These are phyloP conservation scores for Allophyes oxyacanthae DNA, from an alignment of 2,888 invertebrate species.

Conservation along the genomic window DNA sequence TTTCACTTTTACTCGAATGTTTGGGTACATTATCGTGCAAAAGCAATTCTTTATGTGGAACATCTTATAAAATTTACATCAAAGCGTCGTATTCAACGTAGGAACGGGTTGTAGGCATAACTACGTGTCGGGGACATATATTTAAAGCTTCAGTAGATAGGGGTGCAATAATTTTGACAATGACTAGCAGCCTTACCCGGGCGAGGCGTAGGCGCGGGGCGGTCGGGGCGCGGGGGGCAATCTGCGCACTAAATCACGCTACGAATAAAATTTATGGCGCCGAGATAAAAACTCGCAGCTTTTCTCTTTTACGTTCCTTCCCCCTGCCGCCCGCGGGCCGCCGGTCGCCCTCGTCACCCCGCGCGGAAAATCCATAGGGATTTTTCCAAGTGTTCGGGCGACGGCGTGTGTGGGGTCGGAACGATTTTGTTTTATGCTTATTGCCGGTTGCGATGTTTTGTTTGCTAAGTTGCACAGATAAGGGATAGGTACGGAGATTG, in stretches of 20 bases:
- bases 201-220: conserved; percentile 86
- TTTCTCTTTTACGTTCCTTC: conserved; percentile 90
- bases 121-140: conserved; percentile 88
- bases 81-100: conserved; percentile 64
- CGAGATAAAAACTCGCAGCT: conserved; percentile 91
- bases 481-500: conserved; percentile 80
- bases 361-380: conserved; percentile 89
- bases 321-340: conserved; percentile 66
- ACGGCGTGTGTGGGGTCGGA: conserved; percentile 88
- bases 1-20: conserved; percentile 56
- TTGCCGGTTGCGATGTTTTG: conserved; percentile 87
- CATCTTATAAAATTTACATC: conserved; percentile 71
- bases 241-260: conserved; percentile 90
- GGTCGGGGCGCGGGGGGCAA: conserved; percentile 83
- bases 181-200: conserved; percentile 89
- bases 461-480: conserved; percentile 87
- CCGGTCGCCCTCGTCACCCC: conserved; percentile 67
- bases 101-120: conserved; percentile 84
- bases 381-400: conserved; percentile 89
- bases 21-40: conserved; percentile 38
- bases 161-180: conserved; percentile 90
- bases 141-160: conserved; percentile 89
- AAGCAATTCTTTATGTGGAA: conserved; percentile 57
- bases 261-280: conserved; percentile 90
- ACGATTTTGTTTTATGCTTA: conserved; percentile 89